Evolutionary conservation across 92 coral and sea anemone genomes (phyloP).

Genomic region (Chrysogorgia sp.): DNA sequence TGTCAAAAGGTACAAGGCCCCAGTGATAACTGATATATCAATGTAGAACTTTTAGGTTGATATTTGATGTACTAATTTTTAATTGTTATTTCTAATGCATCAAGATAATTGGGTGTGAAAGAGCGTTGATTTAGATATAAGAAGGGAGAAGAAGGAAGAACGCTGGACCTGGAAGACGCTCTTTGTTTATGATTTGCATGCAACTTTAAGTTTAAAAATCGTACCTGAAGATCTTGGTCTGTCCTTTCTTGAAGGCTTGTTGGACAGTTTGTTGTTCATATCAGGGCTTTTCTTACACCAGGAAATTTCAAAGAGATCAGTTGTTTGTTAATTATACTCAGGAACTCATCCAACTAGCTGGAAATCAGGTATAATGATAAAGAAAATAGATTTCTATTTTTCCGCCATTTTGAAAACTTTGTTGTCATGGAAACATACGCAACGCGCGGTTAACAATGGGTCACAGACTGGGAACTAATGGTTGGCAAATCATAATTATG

Average conservation of each 20-base stretch:
- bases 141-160: not conserved
- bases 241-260: constrained; percentile 90
- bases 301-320: too few relatives aligned
- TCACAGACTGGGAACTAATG: too few relatives aligned
- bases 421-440: constrained; percentile 1
- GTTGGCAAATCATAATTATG: too few relatives aligned
- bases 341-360: not conserved
- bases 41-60: too few relatives aligned
- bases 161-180: not conserved
- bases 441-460: too few relatives aligned
- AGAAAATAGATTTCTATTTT: not conserved
- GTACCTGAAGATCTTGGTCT: constrained; percentile 93
- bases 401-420: constrained; percentile 12
- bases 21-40: too few relatives aligned
- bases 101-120: too few relatives aligned
- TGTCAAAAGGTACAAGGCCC: too few relatives aligned
- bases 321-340: not conserved
- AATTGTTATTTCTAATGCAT: too few relatives aligned
- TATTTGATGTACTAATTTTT: too few relatives aligned
- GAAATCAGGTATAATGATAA: not conserved
- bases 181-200: not conserved
- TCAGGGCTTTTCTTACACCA: too few relatives aligned
- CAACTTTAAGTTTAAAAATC: not conserved
- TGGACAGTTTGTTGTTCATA: constrained; percentile 92
- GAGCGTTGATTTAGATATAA: too few relatives aligned